Evolutionary conservation across 2,797 vertebrate genomes (phyloP).

Genomic region (Ficedula albicollis): DNA sequence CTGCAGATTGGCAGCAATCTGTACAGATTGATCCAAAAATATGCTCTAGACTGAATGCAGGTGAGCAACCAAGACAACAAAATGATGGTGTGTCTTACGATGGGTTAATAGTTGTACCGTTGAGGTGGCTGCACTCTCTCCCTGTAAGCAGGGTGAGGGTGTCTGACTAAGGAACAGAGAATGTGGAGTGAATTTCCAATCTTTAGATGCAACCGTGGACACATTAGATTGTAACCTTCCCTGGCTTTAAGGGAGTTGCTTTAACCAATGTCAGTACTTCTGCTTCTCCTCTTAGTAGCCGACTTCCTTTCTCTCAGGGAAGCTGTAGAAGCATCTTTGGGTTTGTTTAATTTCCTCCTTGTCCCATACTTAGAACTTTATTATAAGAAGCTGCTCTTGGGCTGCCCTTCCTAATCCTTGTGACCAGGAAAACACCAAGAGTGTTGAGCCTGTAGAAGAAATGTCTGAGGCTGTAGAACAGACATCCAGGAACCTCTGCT

Average conservation of each 20-base stretch:
- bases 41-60: neutral
- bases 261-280: neutral
- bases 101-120: neutral
- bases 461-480: neutral
- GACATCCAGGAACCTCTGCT: neutral
- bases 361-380: neutral
- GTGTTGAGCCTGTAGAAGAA: neutral
- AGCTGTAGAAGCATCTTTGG: neutral
- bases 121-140: neutral
- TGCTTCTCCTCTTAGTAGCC: neutral
- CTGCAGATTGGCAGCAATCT: neutral
- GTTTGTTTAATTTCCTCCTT: neutral
- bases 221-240: neutral
- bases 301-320: neutral
- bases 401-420: neutral
- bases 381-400: neutral
- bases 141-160: neutral
- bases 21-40: neutral
- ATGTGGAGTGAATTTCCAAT: neutral
- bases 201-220: neutral
- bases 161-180: neutral
- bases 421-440: neutral
- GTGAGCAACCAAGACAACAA: neutral
- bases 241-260: neutral
- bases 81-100: neutral